Percentiles rank a stretch among this genome's conserved stretches.
These are phyloP conservation scores for Nasonia giraulti DNA, from an alignment of 1,140 invertebrate genomes.

Conservation along the genomic window DNA sequence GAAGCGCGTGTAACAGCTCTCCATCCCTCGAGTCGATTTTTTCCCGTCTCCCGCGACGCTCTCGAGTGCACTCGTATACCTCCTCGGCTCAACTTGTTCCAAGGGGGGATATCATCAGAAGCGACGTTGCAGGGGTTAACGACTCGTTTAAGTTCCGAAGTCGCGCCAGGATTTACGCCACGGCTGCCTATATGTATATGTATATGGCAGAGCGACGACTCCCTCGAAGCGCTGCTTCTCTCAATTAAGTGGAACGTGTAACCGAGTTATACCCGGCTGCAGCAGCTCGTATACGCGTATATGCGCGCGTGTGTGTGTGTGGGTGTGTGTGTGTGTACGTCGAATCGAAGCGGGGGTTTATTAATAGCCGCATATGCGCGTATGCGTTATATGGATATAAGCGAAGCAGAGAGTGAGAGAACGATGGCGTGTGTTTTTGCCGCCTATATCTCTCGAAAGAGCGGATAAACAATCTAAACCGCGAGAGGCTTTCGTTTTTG, in stretches of 20 bases:
- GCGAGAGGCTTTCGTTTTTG: neutral
- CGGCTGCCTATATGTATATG: neutral
- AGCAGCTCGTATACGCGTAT: too few species aligned
- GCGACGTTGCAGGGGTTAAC: neutral
- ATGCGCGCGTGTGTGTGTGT: neutral
- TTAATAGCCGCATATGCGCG: neutral
- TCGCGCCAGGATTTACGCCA: neutral
- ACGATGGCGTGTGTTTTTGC: too few species aligned
- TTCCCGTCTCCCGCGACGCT: neutral
- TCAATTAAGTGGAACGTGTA: neutral
- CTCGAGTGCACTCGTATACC: neutral
- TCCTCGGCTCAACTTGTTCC: neutral
- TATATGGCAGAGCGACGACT: neutral
- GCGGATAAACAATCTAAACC: neutral
- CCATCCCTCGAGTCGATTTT: neutral
- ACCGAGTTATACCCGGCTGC: neutral
- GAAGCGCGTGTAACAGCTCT: neutral
- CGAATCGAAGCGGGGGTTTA: neutral
- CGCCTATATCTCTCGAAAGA: neutral
- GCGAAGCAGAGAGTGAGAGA: too few species aligned
- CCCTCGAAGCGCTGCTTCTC: neutral
- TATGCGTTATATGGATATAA: neutral
- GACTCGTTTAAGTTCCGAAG: slow-evolving; percentile 2
- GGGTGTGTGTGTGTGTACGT: neutral
- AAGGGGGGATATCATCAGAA: neutral